Evolutionary conservation across 1,140 invertebrate genomes (phyloP), one percentile per base, ranked within the genome.

Genomic region (Formica exsecta): DNA sequence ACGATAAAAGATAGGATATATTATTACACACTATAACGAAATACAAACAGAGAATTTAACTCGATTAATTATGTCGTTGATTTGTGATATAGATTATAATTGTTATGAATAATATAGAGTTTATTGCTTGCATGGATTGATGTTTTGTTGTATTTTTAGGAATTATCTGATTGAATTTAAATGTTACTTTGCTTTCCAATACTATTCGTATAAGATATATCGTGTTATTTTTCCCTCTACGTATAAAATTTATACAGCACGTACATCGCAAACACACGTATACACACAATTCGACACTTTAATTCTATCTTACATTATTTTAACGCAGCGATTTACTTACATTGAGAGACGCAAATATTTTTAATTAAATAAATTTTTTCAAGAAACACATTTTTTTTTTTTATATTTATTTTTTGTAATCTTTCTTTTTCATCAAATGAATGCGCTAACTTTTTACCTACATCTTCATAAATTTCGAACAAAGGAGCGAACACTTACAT

Each of bases 321-420:
- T 38, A 22, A 57, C n/a, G 73, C 7, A 64, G n/a, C n/a, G 25
- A 62, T 22, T 61, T 61, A 73, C 19, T 51, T 80, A 57, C 77
- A 59, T 59, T 81, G 79, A 83, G 68, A 83, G 54, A 74, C 48
- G 11, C 16, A 51, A 81, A 73, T 48, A 51, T 61, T 48, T 73
- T 29, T 48, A 2, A 81, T 5, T 1, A 61, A 59, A 54, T 51
- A 22, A 22, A 22, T n/a, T 51, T 13, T 48, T 13, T 48, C 44
- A 11, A 13, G 44, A 48, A 48, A 48, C 13, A 48, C n/a, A n/a
- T n/a, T 3, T 3, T 48, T 48, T 48, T 9, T 51, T 29, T 29
- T 66, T 5, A 54, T 32, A n/a, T 13, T 29, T 16, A 73, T 57
- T 2, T 11, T 36, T 41, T 74, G 0, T 57, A 32, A n/a, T 73